These are phyloP conservation scores for Peromyscus eremicus DNA, from an alignment of 2,797 vertebrate species.

Conservation along the genomic window DNA sequence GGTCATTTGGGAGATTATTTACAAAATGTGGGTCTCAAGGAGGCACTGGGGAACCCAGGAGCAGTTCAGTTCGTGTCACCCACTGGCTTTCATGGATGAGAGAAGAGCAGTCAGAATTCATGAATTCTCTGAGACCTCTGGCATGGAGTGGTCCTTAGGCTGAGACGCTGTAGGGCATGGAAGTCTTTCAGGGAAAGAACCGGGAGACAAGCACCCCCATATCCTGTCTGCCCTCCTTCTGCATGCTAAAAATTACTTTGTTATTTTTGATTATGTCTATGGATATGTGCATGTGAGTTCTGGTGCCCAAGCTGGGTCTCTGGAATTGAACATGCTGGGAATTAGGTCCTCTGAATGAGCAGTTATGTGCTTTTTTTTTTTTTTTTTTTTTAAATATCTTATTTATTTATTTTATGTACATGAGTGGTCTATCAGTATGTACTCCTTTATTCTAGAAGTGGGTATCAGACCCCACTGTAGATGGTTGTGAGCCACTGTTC, in stretches of 20 bases:
- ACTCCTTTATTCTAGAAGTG: not conserved
- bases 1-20: constrained; percentile 36
- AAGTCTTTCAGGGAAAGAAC: not conserved
- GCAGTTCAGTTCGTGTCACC: not conserved
- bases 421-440: not conserved
- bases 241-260: not conserved
- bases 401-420: not conserved
- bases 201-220: not conserved
- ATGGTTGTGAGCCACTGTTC: not conserved
- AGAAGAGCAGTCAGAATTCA: not conserved
- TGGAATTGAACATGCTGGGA: not conserved
- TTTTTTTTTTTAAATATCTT: too few species aligned
- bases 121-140: not conserved
- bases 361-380: not conserved
- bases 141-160: not conserved
- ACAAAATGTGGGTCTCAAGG: not conserved
- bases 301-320: not conserved
- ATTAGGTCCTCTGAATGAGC: not conserved
- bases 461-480: not conserved
- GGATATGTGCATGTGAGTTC: not conserved
- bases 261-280: not conserved
- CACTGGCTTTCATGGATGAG: not conserved
- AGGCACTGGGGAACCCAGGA: not conserved
- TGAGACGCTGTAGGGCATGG: not conserved
- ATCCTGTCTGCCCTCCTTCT: not conserved